These are phyloP conservation scores for Drosophila malerkotliana DNA, from an alignment of 1,140 invertebrate species.

Conservation along the genomic window DNA sequence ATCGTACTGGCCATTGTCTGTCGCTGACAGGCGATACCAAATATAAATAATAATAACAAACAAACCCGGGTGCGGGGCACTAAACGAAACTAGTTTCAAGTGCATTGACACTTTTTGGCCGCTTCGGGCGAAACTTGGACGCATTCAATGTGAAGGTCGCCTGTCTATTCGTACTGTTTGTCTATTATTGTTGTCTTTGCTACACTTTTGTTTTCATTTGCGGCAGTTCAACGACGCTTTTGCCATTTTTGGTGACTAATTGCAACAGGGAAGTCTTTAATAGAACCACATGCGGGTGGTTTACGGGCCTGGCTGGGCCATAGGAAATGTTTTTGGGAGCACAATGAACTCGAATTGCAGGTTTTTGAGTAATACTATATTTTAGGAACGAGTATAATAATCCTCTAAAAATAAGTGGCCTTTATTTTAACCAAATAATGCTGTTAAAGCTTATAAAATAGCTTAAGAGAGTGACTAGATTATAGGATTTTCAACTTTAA, in stretches of 20 bases:
- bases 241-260: slow-evolving; percentile 57
- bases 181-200: slow-evolving; percentile 29
- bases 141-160: slow-evolving; percentile 78
- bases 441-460: too few relatives aligned
- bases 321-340: slow-evolving; percentile 36
- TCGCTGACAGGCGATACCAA: slow-evolving; percentile 56
- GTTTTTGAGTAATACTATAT: neutral
- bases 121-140: slow-evolving; percentile 28
- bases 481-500: too few relatives aligned
- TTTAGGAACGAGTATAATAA: neutral
- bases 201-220: slow-evolving; percentile 39
- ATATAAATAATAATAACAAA: slow-evolving; percentile 68
- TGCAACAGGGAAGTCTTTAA: slow-evolving; percentile 65
- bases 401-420: neutral
- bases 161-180: slow-evolving; percentile 29
- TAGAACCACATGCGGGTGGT: slow-evolving; percentile 47
- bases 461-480: too few relatives aligned
- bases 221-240: slow-evolving; percentile 58
- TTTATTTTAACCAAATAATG: neutral
- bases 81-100: slow-evolving; percentile 52
- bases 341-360: slow-evolving; percentile 21
- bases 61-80: slow-evolving; percentile 34
- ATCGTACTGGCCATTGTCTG: slow-evolving; percentile 45
- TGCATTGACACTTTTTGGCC: slow-evolving; percentile 61
- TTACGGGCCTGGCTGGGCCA: neutral